phyloP scores from a whole-genome alignment of 2,113 vertebrate species.

The Vimba vimba region DNA sequence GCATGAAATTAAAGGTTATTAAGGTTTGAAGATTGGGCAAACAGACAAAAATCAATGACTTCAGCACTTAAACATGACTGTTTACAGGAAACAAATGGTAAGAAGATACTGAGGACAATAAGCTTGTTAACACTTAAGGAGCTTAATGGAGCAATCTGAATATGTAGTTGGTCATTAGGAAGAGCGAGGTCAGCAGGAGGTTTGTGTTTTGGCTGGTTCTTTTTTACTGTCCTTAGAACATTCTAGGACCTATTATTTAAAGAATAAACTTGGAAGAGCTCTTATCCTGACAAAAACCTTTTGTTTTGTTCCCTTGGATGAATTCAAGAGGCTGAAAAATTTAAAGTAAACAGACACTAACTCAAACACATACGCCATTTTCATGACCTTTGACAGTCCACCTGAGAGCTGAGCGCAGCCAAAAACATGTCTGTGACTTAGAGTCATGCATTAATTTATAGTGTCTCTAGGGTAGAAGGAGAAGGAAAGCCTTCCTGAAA shows the following conservation, averaged over 20 bases:
- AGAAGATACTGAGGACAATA: not conserved
- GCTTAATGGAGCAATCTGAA: not conserved
- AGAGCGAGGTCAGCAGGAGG: not conserved
- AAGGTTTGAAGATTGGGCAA: not conserved
- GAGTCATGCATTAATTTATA: conserved; percentile 48
- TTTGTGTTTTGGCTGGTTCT: conserved; percentile 33
- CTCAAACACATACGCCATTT: conserved; percentile 43
- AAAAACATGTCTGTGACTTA: conserved; percentile 49
- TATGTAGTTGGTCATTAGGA: not conserved
- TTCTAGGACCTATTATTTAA: conserved; percentile 16
- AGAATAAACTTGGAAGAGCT: conserved; percentile 18
- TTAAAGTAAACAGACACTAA: conserved; percentile 30
- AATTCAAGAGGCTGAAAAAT: conserved; percentile 15
- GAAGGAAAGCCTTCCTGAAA: conserved; percentile 50
- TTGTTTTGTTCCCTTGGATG: conserved; percentile 5
- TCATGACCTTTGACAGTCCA: conserved; percentile 19
- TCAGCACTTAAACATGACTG: not conserved
- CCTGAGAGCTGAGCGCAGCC: conserved; percentile 37
- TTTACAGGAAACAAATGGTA: not conserved
- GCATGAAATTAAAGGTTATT: not conserved
- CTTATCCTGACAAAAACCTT: conserved; percentile 31
- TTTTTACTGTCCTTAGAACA: conserved; percentile 2
- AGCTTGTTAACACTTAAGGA: not conserved
- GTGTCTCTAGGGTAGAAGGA: conserved; percentile 49
- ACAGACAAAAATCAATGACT: not conserved